Conservation (phyloP, 2,797 vertebrate genomes). For the Hoplostethus mediterraneus region DNA sequence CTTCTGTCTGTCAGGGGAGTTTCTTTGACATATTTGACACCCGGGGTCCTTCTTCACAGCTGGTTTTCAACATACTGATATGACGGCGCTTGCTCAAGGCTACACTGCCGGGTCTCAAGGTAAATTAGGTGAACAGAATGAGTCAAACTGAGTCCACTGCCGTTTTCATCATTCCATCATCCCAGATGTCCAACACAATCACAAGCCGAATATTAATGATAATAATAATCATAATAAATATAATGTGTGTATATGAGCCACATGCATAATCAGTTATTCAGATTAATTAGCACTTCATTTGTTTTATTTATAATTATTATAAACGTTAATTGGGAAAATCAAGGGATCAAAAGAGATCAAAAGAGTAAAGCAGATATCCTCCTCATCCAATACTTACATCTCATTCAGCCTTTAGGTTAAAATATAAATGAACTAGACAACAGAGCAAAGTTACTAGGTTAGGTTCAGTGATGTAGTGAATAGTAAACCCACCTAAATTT, state of each 20-base stretch:
- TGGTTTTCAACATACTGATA: constrained; percentile 43
- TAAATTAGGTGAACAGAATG: constrained; percentile 24
- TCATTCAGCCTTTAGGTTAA: neutral
- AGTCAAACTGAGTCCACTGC: neutral
- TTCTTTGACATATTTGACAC: constrained; percentile 37
- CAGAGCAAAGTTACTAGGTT: neutral
- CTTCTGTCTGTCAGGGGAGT: constrained; percentile 59
- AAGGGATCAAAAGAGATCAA: neutral
- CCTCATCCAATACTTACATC: neutral
- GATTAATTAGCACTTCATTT: too few relatives aligned
- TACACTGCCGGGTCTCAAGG: constrained; percentile 16
- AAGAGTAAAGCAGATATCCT: neutral
- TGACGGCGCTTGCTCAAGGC: constrained; percentile 38
- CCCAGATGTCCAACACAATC: constrained; percentile 6
- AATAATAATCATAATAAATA: too few relatives aligned
- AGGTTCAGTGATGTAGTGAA: neutral
- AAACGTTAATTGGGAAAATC: too few relatives aligned
- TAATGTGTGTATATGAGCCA: neutral
- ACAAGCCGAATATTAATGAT: neutral
- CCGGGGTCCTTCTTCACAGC: constrained; percentile 42
- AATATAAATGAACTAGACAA: too few relatives aligned
- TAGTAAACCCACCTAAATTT: neutral
- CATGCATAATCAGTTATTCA: neutral
- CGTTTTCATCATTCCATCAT: constrained; percentile 12
- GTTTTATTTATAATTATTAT: too few relatives aligned